Conservation (phyloP, 2,888 invertebrate species). For the Nasonovia ribisnigri region DNA sequence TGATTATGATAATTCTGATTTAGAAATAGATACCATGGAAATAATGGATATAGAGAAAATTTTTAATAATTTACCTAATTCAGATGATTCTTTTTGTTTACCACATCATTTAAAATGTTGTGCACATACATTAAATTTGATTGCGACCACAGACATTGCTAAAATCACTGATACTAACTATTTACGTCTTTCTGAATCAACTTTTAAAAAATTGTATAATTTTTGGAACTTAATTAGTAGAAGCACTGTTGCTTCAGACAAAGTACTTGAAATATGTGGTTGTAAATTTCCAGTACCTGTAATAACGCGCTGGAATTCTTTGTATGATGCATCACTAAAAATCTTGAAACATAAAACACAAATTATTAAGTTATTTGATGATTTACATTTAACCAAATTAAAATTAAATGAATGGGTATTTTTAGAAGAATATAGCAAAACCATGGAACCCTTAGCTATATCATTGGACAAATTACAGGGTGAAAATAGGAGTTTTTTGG, state of each 20-base stretch:
- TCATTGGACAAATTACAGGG: conserved; percentile 18
- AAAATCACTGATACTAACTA: not conserved
- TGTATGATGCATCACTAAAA: conserved; percentile 23
- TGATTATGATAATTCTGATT: not conserved
- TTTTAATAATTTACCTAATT: not conserved
- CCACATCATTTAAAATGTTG: conserved; percentile 20
- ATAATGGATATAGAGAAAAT: not conserved
- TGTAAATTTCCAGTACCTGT: conserved; percentile 27
- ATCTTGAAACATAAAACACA: not conserved
- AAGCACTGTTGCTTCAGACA: conserved; percentile 7
- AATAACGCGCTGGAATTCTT: conserved; percentile 8
- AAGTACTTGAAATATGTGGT: not conserved
- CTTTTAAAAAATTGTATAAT: conserved; percentile 11
- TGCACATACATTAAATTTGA: conserved; percentile 23
- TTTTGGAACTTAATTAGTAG: conserved; percentile 16
- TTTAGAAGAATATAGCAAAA: conserved; percentile 8
- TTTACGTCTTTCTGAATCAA: not conserved
- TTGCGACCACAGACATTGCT: not conserved
- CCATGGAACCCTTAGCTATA: conserved; percentile 23
- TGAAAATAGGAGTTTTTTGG: not conserved
- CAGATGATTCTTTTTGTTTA: not conserved
- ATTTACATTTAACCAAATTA: conserved; percentile 14
- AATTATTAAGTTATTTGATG: not conserved
- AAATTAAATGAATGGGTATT: conserved; percentile 30
- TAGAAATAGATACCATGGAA: not conserved